Percentiles rank a stretch among this genome's conserved stretches.
These are phyloP conservation scores for Hiodon alosoides DNA, from an alignment of 2,113 vertebrate species.

Conservation along the genomic window DNA sequence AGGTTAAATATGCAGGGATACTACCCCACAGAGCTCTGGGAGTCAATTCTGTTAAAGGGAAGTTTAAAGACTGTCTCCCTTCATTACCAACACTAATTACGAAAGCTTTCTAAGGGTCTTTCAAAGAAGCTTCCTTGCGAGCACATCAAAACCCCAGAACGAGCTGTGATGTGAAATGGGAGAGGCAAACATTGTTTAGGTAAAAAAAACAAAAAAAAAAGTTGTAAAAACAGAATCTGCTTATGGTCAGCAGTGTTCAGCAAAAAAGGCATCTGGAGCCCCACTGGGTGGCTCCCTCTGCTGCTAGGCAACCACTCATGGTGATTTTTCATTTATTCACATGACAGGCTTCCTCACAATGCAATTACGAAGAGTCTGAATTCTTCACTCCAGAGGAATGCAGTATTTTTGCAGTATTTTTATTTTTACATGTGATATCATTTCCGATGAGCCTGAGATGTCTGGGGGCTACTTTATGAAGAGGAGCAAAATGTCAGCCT, in stretches of 20 bases:
- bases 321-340: conserved; percentile 32
- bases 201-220: conserved; percentile 9
- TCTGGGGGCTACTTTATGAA: too few relatives aligned
- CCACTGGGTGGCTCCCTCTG: conserved; percentile 19
- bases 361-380: conserved; percentile 46
- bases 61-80: conserved; percentile 47
- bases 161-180: background rate
- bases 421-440: conserved; percentile 4
- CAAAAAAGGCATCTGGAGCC: conserved; percentile 26
- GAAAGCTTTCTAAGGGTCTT: conserved; percentile 33
- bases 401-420: conserved; percentile 15
- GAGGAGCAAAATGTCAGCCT: too few relatives aligned
- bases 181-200: conserved; percentile 1
- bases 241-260: background rate
- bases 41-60: conserved; percentile 35
- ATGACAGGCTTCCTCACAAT: conserved; percentile 36
- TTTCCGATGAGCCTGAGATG: too few relatives aligned
- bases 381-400: conserved; percentile 35
- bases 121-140: conserved; percentile 24
- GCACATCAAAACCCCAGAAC: conserved; percentile 28
- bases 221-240: background rate
- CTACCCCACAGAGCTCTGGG: conserved; percentile 1
- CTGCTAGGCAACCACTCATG: conserved; percentile 44
- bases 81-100: conserved; percentile 38
- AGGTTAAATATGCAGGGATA: conserved; percentile 18